Base-by-base conservation (phyloP, 2,113 vertebrate genomes). In the Lycaon pictus region DNA sequence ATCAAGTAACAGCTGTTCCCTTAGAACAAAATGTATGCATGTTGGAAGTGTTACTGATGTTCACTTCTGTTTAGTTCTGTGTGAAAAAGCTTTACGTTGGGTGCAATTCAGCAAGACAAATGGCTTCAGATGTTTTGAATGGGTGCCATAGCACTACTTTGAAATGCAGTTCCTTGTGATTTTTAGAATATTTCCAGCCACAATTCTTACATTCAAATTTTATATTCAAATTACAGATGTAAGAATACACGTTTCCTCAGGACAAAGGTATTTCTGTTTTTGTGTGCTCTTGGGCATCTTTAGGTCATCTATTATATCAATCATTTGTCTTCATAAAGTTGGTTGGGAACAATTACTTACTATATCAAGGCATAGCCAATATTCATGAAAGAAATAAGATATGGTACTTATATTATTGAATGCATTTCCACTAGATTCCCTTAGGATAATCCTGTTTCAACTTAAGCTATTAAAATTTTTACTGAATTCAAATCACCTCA, bases 31-130 rank as follows among this genome's bases (percentile, higher is more conserved):
- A 7, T 11, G 1, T 88, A 76, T 84, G 97, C 85, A 19, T 1
- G 0, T 74, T 96, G 96, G 58, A 96, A 97, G 79, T 12, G 48
- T 2, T 48, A 32, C 65, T 95, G 96, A 83, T 88, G 65, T 65
- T 97, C 51, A 48, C 65, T 97, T 98, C 93, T 97, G 7, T 95
- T 98, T 92, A 48, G 82, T 97, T 97, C 93, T 97, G 63, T 85
- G 72, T 90, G 81, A 79, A 92, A 86, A 97, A 25, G 0, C 91
- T 98, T 95, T 95, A 77, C 15, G 22, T 23, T 81, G 97, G 69
- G 71, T 79, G 48, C 56, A 65, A 97, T 96, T 98, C 94, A 96
- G 63, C 97, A 98, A 98, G 97, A 98, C 90, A 96, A 98, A 98
- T 19, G 3, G 84, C 74, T 95, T 98, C 90, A 74, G 56, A 97